These are phyloP conservation scores for Panulirus ornatus DNA, from an alignment of 1,140 invertebrate genomes.

Conservation along the genomic window DNA sequence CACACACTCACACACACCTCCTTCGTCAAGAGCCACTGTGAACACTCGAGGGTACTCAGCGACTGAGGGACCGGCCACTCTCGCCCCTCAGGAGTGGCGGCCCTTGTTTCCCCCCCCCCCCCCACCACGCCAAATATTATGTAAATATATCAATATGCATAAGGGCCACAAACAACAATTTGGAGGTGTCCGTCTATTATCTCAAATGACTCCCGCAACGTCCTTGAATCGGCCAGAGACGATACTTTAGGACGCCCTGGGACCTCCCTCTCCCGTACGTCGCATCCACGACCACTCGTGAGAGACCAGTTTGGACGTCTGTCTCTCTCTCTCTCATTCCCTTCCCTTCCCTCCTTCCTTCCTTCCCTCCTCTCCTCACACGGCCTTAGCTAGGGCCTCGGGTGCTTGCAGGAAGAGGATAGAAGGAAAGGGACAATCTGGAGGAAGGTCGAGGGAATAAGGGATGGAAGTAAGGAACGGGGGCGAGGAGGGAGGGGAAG, in stretches of 20 bases:
- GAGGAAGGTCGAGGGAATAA: not conserved
- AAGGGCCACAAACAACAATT: conserved; percentile 29
- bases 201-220: conserved; percentile 36
- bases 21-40: conserved; percentile 32
- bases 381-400: no score
- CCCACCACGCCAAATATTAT: conserved; percentile 57
- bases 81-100: conserved; percentile 36
- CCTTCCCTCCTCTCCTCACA: no score
- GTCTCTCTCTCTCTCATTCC: not conserved
- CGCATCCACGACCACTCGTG: no score
- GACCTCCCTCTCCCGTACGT: not conserved
- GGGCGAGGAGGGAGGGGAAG: not conserved
- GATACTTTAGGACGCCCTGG: not conserved
- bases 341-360: not conserved
- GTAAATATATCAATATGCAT: conserved; percentile 67
- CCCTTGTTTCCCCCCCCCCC: no score
- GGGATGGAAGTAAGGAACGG: not conserved
- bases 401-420: not conserved
- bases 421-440: not conserved
- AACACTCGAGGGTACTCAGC: conserved; percentile 12
- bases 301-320: no score
- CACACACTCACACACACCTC: not conserved
- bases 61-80: conserved; percentile 11
- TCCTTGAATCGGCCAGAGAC: conserved; percentile 33
- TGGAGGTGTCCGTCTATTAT: conserved; percentile 47